Base-by-base conservation (phyloP, 2,113 vertebrate genomes). In the Dascyllus trimaculatus region DNA sequence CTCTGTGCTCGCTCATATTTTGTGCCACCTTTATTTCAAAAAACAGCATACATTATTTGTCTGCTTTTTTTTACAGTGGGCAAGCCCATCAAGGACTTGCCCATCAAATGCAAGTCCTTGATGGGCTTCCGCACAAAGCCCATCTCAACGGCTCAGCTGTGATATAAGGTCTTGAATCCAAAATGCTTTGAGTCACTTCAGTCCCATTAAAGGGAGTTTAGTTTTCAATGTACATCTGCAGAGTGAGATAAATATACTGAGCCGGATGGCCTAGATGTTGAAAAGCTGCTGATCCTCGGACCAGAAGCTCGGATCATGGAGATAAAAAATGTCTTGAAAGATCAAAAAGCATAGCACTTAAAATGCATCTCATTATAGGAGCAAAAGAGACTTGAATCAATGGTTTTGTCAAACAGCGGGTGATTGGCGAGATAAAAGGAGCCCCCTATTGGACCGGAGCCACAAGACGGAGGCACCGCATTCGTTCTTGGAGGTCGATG, bases 401-500 rank as follows among this genome's bases (percentile, higher is more conserved):
- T 89, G 78, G 45, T 81, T 89, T 81, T 77, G 81, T 85, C 78
- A 75, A 80, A 85, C 84, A 66, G 45, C n/a, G 45, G 56, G 46
- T 76, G 88, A 89, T 75, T 78, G 83, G 72, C 10, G 29, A 86
- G 79, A 91, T 90, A 72, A 87, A 85, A 90, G 79, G 64, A 74
- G 24, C 54, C 53, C 54, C 48, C 48, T 2, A 59, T 80, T 82
- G 75, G 78, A 84, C 64, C 22, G n/a, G 70, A 69, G 70, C 64
- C 65, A 65, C 19, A 49, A 82, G 73, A 81, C 46, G 2, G 70
- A 72, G 66, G 56, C 56, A 46, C 65, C 74, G 29, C 57, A 26
- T 61, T 85, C 63, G 13, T 71, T 74, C 72, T 59, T 62, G 25
- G 63, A 83, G 84, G 85, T 84, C 80, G 49, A 81, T 57, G 25